phyloP scores from a whole-genome alignment of 2,888 invertebrate genomes.

The Pseudolycoriella hygida region DNA sequence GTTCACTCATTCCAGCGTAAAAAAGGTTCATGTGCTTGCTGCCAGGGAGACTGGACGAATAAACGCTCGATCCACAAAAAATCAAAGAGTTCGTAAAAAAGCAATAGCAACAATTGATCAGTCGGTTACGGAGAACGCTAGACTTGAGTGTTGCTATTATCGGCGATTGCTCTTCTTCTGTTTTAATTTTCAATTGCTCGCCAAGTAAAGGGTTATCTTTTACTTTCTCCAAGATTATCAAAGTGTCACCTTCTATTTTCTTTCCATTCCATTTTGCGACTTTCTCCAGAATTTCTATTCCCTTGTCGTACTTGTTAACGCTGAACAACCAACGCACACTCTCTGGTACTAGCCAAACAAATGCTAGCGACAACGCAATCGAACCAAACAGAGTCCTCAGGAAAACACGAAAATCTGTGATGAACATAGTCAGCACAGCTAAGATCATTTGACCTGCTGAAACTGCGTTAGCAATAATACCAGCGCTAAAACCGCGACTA shows the following conservation, averaged over 20 bases:
- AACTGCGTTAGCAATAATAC: slow-evolving; percentile 50
- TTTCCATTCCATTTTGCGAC: slow-evolving; percentile 39
- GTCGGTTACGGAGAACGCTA: no score
- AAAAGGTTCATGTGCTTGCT: no score
- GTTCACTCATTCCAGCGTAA: no score
- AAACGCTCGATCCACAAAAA: no score
- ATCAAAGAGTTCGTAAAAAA: no score
- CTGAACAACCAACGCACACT: slow-evolving; percentile 60
- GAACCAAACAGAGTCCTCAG: slow-evolving; percentile 25
- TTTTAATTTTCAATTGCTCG: no score
- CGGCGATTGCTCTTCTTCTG: no score
- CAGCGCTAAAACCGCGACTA: slow-evolving; percentile 51
- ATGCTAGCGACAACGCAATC: slow-evolving; percentile 45
- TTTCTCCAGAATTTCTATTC: slow-evolving; percentile 37
- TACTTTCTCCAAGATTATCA: no score
- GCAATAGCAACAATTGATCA: no score
- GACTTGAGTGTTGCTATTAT: no score
- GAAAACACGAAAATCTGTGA: slow-evolving; percentile 48
- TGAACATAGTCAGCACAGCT: slow-evolving; percentile 46
- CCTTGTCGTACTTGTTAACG: slow-evolving; percentile 35
- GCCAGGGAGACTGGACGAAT: no score
- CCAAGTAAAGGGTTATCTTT: no score
- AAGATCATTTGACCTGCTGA: slow-evolving; percentile 50
- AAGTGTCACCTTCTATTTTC: slow-evolving; percentile 15
- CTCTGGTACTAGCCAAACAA: slow-evolving; percentile 50